Base-by-base conservation (phyloP, 2,113 vertebrate species). In the Xiphias gladius region DNA sequence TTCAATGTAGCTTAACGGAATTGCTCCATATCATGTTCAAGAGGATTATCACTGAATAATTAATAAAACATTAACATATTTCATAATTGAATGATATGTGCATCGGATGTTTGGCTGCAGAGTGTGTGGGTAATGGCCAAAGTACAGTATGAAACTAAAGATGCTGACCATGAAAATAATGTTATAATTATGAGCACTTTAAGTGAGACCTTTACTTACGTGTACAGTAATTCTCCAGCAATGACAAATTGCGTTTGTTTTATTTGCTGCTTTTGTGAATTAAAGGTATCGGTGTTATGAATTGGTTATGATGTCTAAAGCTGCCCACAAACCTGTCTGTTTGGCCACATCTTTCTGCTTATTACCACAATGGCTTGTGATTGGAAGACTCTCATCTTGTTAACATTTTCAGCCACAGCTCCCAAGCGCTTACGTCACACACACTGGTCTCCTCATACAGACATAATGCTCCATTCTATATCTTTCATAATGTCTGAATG, bases 41-140 rank as follows among this genome's bases (percentile, higher is more conserved):
- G 74, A 88, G 82, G 65, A 92, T 89, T 89, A 90, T 90, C 79
- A 78, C 79, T 93, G 83, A 90, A 88, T 91, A 81, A 78, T 93
- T 88, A 78, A 87, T 83, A 76, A 75, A 84, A 82, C 67, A 63
- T 79, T 76, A 41, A 63, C 65, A 19, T 75, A 39, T 82, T 82
- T 92, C 52, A 71, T 79, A 80, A 82, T 73, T 80, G 73, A 76
- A 84, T 66, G 78, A 81, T 83, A 63, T 20, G 50, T 64, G 62
- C 12, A 1, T 28, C 43, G 17, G 46, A 57, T 70, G 79, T 43
- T 22, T 37, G 35, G 63, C n/a, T 58, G 54, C 35, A n/a, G 28
- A 30, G 17, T 64, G 71, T 64, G 6, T 72, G 74, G 13, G 43
- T 32, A n/a, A 13, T 50, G 67, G 59, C 46, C 30, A 62, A 69